Evolutionary conservation across 2,797 vertebrate genomes (phyloP), one percentile per base, ranked within the genome.

Genomic region (Neosilurus mollespiculum): DNA sequence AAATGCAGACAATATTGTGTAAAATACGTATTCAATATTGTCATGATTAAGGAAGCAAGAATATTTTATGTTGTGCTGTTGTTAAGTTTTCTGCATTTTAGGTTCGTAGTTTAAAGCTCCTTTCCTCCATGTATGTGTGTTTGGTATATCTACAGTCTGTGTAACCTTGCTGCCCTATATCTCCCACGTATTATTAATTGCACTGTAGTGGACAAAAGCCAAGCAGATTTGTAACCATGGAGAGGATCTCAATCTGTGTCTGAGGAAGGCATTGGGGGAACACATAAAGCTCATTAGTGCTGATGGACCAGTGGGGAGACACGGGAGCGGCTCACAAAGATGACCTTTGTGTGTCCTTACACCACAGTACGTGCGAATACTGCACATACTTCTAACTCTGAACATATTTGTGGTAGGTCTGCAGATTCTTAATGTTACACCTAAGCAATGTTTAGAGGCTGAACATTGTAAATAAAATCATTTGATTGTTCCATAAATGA

Each of bases 201-300:
- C 96, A 95, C 94, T 96, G 96, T 97, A 96, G 96, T 96, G 96
- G 95, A 96, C 95, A 96, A 97, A 97, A 98, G 97, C 97, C 96
- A 97, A 98, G 98, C 96, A 98, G 97, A 98, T 98, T 97, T 98
- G 96, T 98, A 98, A 97, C 96, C 94, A 94, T 95, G 96, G 96
- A 98, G 97, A 95, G 97, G 95, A 97, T 96, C 96, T 97, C 96
- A 96, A 97, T 98, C 96, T 97, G 96, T 97, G 96, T 97, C 96
- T 94, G 93, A 91, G 95, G 96, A 95, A 95, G 96, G 96, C 96
- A 90, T 91, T 95, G 94, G 95, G 94, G 94, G 93, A 96, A 96
- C 96, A 97, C 97, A 97, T 95, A 97, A 96, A 97, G 96, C 97
- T 98, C 97, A 98, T 97, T 98, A 98, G 96, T 94, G 93, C 93